Percentiles rank a stretch among this genome's conserved stretches.
phyloP scores from a whole-genome alignment of 2,888 invertebrate genomes.

The Arge pagana region DNA sequence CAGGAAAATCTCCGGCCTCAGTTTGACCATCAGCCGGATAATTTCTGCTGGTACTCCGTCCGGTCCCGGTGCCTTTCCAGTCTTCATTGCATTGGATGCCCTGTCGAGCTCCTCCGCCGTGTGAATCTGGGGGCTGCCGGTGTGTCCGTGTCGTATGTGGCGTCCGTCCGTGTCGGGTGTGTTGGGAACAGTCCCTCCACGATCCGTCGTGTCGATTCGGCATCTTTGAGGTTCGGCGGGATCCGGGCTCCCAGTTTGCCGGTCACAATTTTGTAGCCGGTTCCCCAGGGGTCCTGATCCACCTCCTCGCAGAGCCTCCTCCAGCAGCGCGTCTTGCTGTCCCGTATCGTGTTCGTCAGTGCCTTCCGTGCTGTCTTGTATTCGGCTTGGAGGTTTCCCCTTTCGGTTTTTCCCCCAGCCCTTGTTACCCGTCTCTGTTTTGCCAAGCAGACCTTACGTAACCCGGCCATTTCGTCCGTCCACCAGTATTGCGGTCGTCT shows the following conservation, averaged over 20 bases:
- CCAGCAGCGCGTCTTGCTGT: slow-evolving; percentile 1
- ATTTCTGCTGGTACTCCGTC: too few species aligned
- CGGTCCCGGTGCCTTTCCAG: too few species aligned
- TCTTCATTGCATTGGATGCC: too few species aligned
- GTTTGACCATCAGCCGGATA: too few species aligned
- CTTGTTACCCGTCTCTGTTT: slow-evolving; percentile 9
- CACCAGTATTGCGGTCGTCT: slow-evolving; percentile 23
- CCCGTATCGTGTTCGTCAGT: neutral
- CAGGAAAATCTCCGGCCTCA: too few species aligned
- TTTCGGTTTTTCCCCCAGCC: neutral
- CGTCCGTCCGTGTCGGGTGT: too few species aligned
- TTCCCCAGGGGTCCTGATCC: slow-evolving; percentile 1
- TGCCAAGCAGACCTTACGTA: slow-evolving; percentile 8
- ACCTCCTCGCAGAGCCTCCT: neutral
- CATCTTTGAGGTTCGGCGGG: too few species aligned
- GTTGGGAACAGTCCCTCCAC: too few species aligned
- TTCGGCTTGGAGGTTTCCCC: neutral
- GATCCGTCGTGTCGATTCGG: too few species aligned
- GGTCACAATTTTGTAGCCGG: slow-evolving; percentile 4
- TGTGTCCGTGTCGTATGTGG: too few species aligned
- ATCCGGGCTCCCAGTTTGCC: slow-evolving; percentile 20
- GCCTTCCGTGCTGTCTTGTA: neutral
- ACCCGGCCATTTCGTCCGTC: slow-evolving; percentile 22
- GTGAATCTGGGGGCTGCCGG: too few species aligned
- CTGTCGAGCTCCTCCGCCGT: too few species aligned